Base-by-base conservation (phyloP, 2,113 vertebrate species). In the Lasiurus borealis region DNA sequence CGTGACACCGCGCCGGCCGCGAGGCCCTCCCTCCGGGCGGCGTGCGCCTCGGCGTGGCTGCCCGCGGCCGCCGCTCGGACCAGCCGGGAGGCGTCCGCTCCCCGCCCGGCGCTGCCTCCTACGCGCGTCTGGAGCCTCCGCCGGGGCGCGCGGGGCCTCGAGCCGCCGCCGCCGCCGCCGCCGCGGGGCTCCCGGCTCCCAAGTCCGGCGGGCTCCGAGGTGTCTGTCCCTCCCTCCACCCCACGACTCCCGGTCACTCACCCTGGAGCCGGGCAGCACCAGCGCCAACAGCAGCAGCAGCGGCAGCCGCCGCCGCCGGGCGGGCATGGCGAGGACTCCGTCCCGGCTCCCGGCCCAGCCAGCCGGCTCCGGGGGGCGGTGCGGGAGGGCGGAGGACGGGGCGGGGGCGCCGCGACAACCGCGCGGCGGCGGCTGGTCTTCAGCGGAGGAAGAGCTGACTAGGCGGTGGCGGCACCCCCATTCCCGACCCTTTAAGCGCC, bases 391-490 rank as follows among this genome's bases (percentile, higher is more conserved):
- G 12, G 84, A 94, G 85, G 40, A 90, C 90, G 6, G 85, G 91
- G 88, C 77, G 57, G 85, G 91, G 75, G 93, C 57, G 89, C 91
- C 85, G 92, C 96, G 88, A 93, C 88, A 12, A 89, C 50, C 31
- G 93, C 95, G 40, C 87, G 36, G 95, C 88, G 68, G 54, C 57
- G 15, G 84, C 85, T 1, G 21, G 46, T 59, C 21, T 31, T 88
- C 85, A 46, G 46, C 27, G 15, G 68, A 90, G 95, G 78, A 92
- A 78, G 71, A 57, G 21, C 84, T 88, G 85, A 88, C 96, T 93
- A 91, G 90, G 96, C 93, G 93, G 95, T 73, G 90, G 95, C 72
- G 2, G 89, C 93, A 90, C 82, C 98, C 94, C 95, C 87, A 98
- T 94, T 91, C 96, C 66, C 80, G 36, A 91, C 85, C 66, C 90